phyloP scores from a whole-genome alignment of 2,797 vertebrate species.

The Falco naumanni region DNA sequence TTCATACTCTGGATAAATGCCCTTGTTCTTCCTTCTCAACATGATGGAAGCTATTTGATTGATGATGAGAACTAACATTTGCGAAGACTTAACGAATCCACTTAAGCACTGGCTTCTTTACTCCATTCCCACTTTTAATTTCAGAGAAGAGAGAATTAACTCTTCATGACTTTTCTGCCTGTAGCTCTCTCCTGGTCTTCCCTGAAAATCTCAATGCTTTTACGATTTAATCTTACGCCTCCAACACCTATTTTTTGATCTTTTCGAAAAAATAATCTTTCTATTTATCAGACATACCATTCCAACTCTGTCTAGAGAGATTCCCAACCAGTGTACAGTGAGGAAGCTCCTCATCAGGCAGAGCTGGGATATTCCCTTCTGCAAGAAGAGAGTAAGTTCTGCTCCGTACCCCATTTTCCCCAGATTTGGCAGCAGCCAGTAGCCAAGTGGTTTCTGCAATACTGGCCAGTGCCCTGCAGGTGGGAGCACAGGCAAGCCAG shows the following conservation, averaged over 20 bases:
- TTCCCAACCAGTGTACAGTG: not conserved
- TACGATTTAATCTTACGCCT: not conserved
- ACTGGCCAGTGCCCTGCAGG: not conserved
- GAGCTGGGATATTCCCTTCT: not conserved
- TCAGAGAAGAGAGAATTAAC: not conserved
- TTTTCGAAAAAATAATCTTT: not conserved
- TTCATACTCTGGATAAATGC: not conserved
- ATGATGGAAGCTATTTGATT: not conserved
- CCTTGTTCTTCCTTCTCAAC: not conserved
- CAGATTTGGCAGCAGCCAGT: not conserved
- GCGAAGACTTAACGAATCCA: not conserved
- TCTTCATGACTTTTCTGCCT: not conserved
- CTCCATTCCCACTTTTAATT: not conserved
- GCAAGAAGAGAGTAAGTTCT: not conserved
- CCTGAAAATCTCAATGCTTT: not conserved
- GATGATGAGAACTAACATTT: not conserved
- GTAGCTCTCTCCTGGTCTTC: not conserved
- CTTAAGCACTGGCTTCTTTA: not conserved
- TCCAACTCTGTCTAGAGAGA: not conserved
- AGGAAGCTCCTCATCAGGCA: not conserved
- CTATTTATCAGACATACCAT: not conserved
- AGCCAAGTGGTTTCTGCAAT: not conserved
- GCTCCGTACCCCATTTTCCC: not conserved
- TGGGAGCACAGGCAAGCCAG: not conserved
- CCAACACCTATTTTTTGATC: not conserved